Percentiles rank a stretch among this genome's conserved stretches.
Evolutionary conservation across 2,888 invertebrate species (phyloP).

Genomic region (Teleogryllus oceanicus): DNA sequence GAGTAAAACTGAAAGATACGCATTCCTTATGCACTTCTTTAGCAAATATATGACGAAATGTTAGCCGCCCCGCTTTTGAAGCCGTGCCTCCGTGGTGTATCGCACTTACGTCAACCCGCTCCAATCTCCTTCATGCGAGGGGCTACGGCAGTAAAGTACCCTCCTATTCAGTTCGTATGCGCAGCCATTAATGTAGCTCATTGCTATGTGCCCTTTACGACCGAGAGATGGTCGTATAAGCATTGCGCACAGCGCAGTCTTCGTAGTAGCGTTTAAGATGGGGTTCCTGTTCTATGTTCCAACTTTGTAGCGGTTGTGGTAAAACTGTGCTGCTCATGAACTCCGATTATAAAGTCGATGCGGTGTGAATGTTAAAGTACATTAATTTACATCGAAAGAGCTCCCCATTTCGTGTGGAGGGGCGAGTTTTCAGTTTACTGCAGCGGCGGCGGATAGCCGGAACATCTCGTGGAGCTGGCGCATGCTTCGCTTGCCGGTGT

Average conservation of each 20-base stretch:
- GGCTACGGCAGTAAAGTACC: not conserved
- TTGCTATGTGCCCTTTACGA: constrained; percentile 1
- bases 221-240: not conserved
- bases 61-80: too few relatives aligned
- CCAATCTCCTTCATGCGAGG: too few relatives aligned
- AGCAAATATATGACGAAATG: too few relatives aligned
- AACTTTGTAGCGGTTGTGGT: constrained; percentile 11
- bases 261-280: not conserved
- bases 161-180: not conserved
- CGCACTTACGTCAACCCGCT: too few relatives aligned
- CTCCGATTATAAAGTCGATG: constrained; percentile 9
- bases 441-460: too few relatives aligned
- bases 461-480: too few relatives aligned
- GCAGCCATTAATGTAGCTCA: not conserved
- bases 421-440: too few relatives aligned
- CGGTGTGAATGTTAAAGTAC: constrained; percentile 19
- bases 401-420: not conserved
- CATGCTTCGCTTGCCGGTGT: too few relatives aligned
- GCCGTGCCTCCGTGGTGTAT: too few relatives aligned
- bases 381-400: constrained; percentile 1
- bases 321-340: not conserved
- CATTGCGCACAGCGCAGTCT: not conserved
- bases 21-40: too few relatives aligned
- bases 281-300: not conserved
- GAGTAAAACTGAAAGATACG: too few relatives aligned